A percentile compares a stretch with the other conserved stretches of the same genome.
phyloP scores from a whole-genome alignment of 1,140 invertebrate genomes.

The Diorhabda carinulata region DNA sequence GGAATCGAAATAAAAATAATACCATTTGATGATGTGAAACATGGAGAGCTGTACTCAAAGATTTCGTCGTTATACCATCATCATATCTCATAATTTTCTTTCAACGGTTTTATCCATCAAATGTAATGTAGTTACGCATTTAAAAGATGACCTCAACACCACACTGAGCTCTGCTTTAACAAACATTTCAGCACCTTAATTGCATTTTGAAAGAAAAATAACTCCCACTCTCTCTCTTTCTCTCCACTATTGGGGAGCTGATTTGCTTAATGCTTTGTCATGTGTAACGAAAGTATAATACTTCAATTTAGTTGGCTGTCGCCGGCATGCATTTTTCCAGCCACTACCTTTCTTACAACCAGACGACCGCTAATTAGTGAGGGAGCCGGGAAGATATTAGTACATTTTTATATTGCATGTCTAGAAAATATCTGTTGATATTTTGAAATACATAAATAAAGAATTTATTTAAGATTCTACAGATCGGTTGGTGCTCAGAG shows the following conservation, averaged over 20 bases:
- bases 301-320: conserved; percentile 47
- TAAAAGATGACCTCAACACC: not conserved
- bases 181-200: conserved; percentile 33
- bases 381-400: not conserved
- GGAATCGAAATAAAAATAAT: no score
- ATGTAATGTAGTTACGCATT: not conserved
- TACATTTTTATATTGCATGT: no score
- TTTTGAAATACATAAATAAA: no score
- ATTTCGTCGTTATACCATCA: no score
- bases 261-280: conserved; percentile 46
- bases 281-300: conserved; percentile 47
- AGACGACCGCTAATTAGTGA: conserved; percentile 34
- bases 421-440: no score
- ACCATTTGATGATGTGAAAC: no score
- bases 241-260: conserved; percentile 29
- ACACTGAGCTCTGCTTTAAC: conserved; percentile 6
- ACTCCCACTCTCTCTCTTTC: conserved; percentile 14
- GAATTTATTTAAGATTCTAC: no score
- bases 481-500: no score
- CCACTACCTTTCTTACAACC: conserved; percentile 42
- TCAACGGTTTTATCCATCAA: no score
- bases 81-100: no score
- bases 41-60: no score
- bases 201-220: conserved; percentile 31
- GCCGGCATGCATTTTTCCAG: conserved; percentile 46